phyloP scores from a whole-genome alignment of 2,888 invertebrate genomes.

The Pseudanteris insignis region DNA sequence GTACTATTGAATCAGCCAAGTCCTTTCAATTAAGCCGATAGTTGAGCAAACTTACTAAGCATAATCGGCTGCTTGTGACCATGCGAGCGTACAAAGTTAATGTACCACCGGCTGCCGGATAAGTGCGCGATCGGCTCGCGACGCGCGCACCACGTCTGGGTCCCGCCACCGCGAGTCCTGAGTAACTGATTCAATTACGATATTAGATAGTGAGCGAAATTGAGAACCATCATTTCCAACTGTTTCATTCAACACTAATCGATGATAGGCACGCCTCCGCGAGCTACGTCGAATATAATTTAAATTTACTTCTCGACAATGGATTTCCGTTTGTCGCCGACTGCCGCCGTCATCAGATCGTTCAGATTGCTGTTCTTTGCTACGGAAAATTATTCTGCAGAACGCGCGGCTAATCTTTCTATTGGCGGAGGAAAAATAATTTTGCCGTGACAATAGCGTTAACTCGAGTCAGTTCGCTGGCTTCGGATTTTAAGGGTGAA shows the following conservation, averaged over 20 bases:
- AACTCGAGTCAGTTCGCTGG: too few relatives aligned
- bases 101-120: conserved; percentile 10
- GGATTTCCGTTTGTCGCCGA: conserved; percentile 29
- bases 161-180: conserved; percentile 30
- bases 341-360: too few relatives aligned
- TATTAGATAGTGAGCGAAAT: conserved; percentile 34
- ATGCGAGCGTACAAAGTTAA: conserved; percentile 34
- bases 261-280: conserved; percentile 20
- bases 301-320: conserved; percentile 32
- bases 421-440: too few relatives aligned
- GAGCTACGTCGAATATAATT: conserved; percentile 24
- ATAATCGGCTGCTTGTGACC: conserved; percentile 29
- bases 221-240: conserved; percentile 39
- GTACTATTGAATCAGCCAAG: conserved; percentile 30
- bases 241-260: conserved; percentile 41
- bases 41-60: conserved; percentile 25
- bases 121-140: conserved; percentile 23
- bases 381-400: too few relatives aligned
- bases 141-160: conserved; percentile 8
- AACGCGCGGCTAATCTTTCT: too few relatives aligned
- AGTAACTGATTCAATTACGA: conserved; percentile 44
- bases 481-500: too few relatives aligned
- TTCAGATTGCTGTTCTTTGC: too few relatives aligned
- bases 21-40: conserved; percentile 39
- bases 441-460: too few relatives aligned